Evolutionary conservation across 2,797 vertebrate genomes (phyloP).

Genomic region (Spinus pinus): DNA sequence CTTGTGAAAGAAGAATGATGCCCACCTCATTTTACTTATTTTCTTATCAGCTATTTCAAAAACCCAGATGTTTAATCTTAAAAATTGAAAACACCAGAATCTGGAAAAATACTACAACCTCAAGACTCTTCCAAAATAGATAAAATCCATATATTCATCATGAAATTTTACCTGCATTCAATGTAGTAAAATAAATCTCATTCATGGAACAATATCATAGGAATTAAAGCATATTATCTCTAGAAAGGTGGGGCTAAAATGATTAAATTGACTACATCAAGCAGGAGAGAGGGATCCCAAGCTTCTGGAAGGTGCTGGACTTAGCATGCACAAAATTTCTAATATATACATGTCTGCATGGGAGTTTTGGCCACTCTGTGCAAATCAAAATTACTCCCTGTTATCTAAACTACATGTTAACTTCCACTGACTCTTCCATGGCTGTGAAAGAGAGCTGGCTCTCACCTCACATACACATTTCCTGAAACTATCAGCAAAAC

Average conservation of each 20-base stretch:
- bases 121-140: background rate
- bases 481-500: background rate
- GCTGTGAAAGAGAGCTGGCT: background rate
- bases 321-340: background rate
- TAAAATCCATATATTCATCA: background rate
- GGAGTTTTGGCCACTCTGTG: background rate
- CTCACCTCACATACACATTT: background rate
- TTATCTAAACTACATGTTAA: background rate
- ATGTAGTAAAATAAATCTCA: background rate
- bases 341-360: rapidly evolving
- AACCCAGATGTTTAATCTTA: background rate
- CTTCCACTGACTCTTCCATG: background rate
- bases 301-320: background rate
- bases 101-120: background rate
- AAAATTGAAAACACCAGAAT: background rate
- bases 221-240: background rate
- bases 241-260: background rate
- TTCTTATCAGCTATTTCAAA: background rate
- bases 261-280: background rate
- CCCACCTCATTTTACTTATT: background rate
- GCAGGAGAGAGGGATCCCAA: rapidly evolving
- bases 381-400: background rate
- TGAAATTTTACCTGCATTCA: background rate
- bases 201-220: background rate
- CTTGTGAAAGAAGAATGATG: background rate